These are phyloP conservation scores for Drosophila mercatorum DNA, from an alignment of 2,888 invertebrate species.

Conservation along the genomic window DNA sequence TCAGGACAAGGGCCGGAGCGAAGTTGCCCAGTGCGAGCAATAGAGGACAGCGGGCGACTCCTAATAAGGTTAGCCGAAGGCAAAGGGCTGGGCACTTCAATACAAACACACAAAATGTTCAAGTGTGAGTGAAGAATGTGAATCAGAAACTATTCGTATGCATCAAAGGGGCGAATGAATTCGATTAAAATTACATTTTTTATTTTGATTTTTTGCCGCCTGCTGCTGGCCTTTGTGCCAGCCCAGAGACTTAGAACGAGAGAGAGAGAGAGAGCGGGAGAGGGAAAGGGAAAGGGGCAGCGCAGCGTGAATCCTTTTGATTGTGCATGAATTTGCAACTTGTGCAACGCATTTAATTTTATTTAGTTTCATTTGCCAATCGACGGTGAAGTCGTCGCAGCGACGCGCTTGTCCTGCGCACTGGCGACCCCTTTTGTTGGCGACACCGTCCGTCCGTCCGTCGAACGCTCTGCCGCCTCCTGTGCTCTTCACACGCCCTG, in stretches of 20 bases:
- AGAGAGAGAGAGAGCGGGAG: neutral
- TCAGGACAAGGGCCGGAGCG: slow-evolving; percentile 43
- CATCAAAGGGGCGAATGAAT: slow-evolving; percentile 69
- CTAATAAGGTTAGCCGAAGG: slow-evolving; percentile 64
- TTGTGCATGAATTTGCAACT: slow-evolving; percentile 73
- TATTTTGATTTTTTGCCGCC: slow-evolving; percentile 51
- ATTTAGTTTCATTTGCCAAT: slow-evolving; percentile 79
- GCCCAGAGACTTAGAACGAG: neutral
- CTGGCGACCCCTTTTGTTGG: slow-evolving; percentile 49
- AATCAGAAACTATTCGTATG: slow-evolving; percentile 66
- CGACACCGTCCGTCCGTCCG: slow-evolving; percentile 26
- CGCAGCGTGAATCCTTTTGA: slow-evolving; percentile 78
- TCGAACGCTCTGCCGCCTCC: slow-evolving; percentile 27
- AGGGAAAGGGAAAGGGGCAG: slow-evolving; percentile 5
- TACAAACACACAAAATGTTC: slow-evolving; percentile 32
- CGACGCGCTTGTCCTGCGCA: slow-evolving; percentile 15
- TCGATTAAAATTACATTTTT: slow-evolving; percentile 79
- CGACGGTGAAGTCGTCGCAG: slow-evolving; percentile 48
- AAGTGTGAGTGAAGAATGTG: slow-evolving; percentile 34
- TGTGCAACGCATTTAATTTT: slow-evolving; percentile 76
- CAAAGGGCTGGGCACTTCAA: slow-evolving; percentile 40
- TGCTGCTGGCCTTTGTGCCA: slow-evolving; percentile 44
- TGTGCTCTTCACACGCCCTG: slow-evolving; percentile 63
- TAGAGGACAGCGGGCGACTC: slow-evolving; percentile 35
- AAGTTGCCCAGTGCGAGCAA: slow-evolving; percentile 10